Evolutionary conservation across 2,797 vertebrate species (phyloP).

Genomic region (Agapornis canus): DNA sequence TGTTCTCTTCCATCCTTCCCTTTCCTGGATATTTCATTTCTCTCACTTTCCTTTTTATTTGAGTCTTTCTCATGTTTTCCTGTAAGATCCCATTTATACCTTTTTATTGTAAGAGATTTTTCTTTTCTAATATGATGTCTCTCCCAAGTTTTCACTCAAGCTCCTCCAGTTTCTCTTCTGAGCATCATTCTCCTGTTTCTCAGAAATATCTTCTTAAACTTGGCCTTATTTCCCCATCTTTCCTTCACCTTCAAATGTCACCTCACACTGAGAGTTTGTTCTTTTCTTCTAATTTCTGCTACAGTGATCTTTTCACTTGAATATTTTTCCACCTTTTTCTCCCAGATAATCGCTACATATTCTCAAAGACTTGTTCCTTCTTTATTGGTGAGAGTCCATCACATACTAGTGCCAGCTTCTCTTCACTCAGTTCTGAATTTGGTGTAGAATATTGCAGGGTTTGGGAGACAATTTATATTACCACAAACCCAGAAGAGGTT

Average conservation of each 20-base stretch:
- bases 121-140: background rate
- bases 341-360: background rate
- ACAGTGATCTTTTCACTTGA: background rate
- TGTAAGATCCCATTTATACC: background rate
- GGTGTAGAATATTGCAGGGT: background rate
- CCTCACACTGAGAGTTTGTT: background rate
- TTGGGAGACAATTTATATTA: background rate
- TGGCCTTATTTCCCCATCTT: background rate
- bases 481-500: background rate
- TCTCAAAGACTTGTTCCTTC: background rate
- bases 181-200: background rate
- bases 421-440: background rate
- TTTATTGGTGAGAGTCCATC: background rate
- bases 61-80: background rate
- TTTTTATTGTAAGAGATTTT: background rate
- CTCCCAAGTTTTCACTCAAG: background rate
- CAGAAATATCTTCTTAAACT: background rate
- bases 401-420: background rate
- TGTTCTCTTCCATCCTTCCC: background rate
- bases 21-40: background rate
- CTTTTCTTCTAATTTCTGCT: background rate
- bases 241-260: background rate
- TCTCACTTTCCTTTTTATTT: background rate
- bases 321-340: background rate
- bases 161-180: background rate